Conservation (phyloP, 2,888 invertebrate species). For the Dryomyza anilis region DNA sequence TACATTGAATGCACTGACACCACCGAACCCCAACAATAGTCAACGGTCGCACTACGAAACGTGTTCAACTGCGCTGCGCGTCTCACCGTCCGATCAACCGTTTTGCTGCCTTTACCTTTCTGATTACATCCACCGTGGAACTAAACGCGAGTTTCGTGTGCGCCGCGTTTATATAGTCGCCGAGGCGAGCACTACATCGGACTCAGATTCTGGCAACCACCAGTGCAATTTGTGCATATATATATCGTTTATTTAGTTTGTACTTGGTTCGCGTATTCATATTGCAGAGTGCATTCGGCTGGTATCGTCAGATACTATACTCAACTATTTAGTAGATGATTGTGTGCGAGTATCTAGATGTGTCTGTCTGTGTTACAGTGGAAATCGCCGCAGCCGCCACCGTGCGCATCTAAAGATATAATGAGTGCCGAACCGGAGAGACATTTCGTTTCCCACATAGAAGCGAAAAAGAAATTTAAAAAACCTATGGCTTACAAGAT, state of each 20-base stretch:
- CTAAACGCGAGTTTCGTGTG: slow-evolving; percentile 58
- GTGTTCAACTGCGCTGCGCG: background rate
- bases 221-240: no score
- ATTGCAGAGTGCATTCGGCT: slow-evolving; percentile 2
- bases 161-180: slow-evolving; percentile 57
- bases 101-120: slow-evolving; percentile 38
- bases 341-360: background rate
- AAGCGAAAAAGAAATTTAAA: no score
- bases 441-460: no score
- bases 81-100: background rate
- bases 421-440: slow-evolving; percentile 32
- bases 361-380: background rate
- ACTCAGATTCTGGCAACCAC: slow-evolving; percentile 41
- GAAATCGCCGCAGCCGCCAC: background rate
- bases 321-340: background rate
- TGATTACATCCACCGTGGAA: slow-evolving; percentile 56
- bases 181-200: slow-evolving; percentile 34
- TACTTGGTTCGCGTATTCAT: no score
- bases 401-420: slow-evolving; percentile 13
- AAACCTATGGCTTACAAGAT: no score
- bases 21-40: background rate
- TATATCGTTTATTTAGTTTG: no score
- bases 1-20: slow-evolving; percentile 30
- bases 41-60: background rate
- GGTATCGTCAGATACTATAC: no score